Conservation (phyloP, 2,888 invertebrate genomes). For the Acanthosepion pharaonis region DNA sequence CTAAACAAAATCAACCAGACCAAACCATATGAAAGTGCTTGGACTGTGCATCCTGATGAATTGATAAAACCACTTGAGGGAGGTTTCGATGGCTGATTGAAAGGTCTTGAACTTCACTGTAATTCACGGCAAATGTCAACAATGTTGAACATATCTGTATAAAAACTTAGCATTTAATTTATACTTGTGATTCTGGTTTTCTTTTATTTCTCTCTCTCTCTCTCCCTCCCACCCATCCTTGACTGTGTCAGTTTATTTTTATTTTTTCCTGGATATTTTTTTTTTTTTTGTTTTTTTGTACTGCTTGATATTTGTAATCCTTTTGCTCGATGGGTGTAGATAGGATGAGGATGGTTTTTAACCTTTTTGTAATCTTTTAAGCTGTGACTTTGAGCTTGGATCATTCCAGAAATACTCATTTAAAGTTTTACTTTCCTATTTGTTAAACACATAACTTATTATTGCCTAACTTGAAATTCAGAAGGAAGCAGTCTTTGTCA, state of each 20-base stretch:
- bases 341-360: not conserved
- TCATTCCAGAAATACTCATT: not conserved
- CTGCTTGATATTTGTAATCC: not conserved
- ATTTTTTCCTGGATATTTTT: no score
- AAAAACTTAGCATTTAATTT: not conserved
- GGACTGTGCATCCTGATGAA: not conserved
- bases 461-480: no score
- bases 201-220: not conserved
- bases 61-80: not conserved
- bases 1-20: no score
- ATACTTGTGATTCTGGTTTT: not conserved
- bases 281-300: not conserved
- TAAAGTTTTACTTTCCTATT: no score
- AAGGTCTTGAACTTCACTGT: conserved; percentile 20
- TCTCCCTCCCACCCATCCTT: not conserved
- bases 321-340: not conserved
- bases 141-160: not conserved
- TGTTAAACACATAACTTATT: no score
- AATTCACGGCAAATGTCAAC: not conserved
- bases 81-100: not conserved
- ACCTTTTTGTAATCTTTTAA: not conserved
- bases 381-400: not conserved
- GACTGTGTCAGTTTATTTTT: not conserved
- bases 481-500: no score
- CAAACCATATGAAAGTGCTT: not conserved